Evolutionary conservation across 2,888 invertebrate species (phyloP), one percentile per base, ranked within the genome.

Genomic region (Linyphia triangularis): DNA sequence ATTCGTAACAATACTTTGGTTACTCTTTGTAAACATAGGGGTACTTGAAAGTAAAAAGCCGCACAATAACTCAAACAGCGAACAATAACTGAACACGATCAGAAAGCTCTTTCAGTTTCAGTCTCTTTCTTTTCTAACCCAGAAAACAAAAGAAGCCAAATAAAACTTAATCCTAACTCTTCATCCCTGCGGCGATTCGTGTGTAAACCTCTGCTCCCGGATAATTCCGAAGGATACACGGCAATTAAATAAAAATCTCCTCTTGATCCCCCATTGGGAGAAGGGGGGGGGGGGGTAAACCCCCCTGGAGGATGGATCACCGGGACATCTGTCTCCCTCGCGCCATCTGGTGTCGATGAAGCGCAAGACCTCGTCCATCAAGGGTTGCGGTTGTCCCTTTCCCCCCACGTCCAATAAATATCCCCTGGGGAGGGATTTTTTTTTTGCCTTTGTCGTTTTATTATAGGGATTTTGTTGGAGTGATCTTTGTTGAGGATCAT

Each of bases 341-440:
- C 85, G 85, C 85, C 85, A 86, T 86, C 85, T 86, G 85, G 59
- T 72, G 85, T 67, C 79, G 85, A 79, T 79, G 72, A 73, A 79
- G 72, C 79, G 85, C 65, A 43, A 85, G 69, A 24, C 59, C 63
- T 85, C 85, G 65, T 79, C 73, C 61, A 86, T 79, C 85, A 84
- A 73, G 19, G 69, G 78, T n/a, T 85, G 84, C 40, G 75, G 84
- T 77, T 63, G 70, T 30, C 67, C 69, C 13, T 69, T 37, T 26
- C 30, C 67, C 59, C 73, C 59, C n/a, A 19, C 67, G 37, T 2
- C 57, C 65, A 33, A 82, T 82, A 82, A 82, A 82, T 82, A 59
- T 82, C 82, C 61, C 72, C 59, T 72, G 67, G 24, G 70, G 81
- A 59, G 19, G 9, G 73, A 73, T 63, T 40, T 40, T 37, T n/a